Percentiles rank a stretch among this genome's conserved stretches.
phyloP scores from a whole-genome alignment of 1,140 invertebrate species.

The Drosophila tani region DNA sequence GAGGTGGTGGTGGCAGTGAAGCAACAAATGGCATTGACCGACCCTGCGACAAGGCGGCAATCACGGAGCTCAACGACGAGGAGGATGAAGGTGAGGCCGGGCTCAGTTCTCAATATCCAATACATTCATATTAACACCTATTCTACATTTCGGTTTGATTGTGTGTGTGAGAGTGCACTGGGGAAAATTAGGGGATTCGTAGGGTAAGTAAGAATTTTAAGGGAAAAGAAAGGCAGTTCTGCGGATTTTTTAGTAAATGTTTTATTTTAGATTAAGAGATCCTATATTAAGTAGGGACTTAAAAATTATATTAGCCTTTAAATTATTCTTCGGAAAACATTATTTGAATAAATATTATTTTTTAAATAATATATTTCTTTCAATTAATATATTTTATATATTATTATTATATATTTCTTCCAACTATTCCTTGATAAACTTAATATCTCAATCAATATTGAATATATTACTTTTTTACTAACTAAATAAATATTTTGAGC shows the following conservation, averaged over 20 bases:
- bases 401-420: too few relatives aligned
- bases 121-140: conserved; percentile 50
- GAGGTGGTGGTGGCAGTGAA: conserved; percentile 22
- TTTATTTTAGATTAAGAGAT: background rate
- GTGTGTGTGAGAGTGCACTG: conserved; percentile 30
- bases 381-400: too few relatives aligned
- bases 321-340: background rate
- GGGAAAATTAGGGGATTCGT: background rate
- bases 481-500: background rate
- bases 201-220: background rate
- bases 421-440: background rate
- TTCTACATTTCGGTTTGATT: conserved; percentile 48
- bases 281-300: too few relatives aligned
- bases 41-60: conserved; percentile 77
- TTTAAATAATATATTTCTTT: too few relatives aligned
- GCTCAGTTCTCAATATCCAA: conserved; percentile 39
- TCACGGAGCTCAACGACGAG: conserved; percentile 74
- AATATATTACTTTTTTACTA: background rate
- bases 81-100: conserved; percentile 79
- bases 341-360: too few relatives aligned
- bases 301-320: background rate
- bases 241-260: background rate
- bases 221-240: rapidly evolving
- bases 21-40: conserved; percentile 76
- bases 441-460: background rate